Base-by-base conservation (phyloP, 2,797 vertebrate genomes). In the Catostomus latipinnis region DNA sequence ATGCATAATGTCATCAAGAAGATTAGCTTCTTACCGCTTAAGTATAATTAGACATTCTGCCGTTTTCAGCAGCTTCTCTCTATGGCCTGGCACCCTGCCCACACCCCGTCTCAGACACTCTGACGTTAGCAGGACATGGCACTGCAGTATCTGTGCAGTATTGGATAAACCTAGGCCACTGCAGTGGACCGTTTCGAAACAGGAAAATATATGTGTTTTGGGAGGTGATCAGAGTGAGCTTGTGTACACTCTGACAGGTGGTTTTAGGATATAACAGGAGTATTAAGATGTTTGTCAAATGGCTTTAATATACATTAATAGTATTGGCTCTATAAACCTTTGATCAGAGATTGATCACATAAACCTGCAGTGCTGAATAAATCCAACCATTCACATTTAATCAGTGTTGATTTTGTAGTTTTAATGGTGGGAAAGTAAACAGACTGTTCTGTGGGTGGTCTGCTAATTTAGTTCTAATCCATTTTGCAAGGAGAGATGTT, bases 1-100 rank as follows among this genome's bases (percentile, higher is more conserved):
- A 89, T 87, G 87, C 87, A 89, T 91, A 86, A 92, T 78, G 86
- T 85, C 90, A 88, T 85, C 78, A 90, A 92, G 88, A 89, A 56
- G 81, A 91, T 93, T 91, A 93, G 76, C 79, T 74, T 81, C 65
- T 22, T 48, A 74, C 88, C 80, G 81, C 82, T 88, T 85, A 82
- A 83, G 76, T 50, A 85, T 83, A 77, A 90, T 76, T 67, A 83
- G 83, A 89, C 91, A 83, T 71, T 76, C 74, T 85, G 81, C 54
- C 71, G 54, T 78, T 78, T 46, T 56, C 52, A 67, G 66, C 0
- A 2, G 34, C 34, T 34, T 34, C 1, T 34, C 34, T 34, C 34
- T 34, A 4, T 34, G 0, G 3, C 43, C 80, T 52, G 74, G 61
- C 34, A 56, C 50, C 34, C 49, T 76, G 67, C 57, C 46, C 52